Evolutionary conservation across 2,797 vertebrate species (phyloP).

Genomic region (Poeciliopsis presidionis): DNA sequence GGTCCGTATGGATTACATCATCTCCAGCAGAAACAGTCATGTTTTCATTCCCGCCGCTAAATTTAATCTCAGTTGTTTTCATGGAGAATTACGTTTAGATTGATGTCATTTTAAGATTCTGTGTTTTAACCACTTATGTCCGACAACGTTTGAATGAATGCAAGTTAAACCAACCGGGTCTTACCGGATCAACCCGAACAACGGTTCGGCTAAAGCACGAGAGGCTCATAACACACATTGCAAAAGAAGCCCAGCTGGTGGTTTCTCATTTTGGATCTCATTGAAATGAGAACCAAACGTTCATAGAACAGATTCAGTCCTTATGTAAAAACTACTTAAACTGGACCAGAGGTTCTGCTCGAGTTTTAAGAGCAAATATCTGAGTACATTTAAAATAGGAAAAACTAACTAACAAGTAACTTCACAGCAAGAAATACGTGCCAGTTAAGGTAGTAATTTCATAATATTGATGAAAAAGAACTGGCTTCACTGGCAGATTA

Average conservation of each 20-base stretch:
- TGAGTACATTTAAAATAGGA: too few relatives aligned
- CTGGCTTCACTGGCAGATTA: too few relatives aligned
- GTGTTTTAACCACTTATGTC: rapidly evolving
- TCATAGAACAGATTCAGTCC: neutral
- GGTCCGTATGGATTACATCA: neutral
- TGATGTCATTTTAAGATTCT: rapidly evolving
- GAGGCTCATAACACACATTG: rapidly evolving
- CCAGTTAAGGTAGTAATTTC: too few relatives aligned
- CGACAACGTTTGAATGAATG: rapidly evolving
- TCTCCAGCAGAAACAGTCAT: neutral
- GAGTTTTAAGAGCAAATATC: too few relatives aligned
- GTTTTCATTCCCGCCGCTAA: rapidly evolving
- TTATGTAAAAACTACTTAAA: neutral
- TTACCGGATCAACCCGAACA: rapidly evolving
- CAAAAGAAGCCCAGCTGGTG: neutral
- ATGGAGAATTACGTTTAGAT: neutral
- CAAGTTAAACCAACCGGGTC: rapidly evolving
- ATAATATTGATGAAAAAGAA: too few relatives aligned
- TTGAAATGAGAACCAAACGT: neutral
- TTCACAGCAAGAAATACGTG: too few relatives aligned
- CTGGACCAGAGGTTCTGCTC: too few relatives aligned
- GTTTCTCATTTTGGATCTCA: neutral
- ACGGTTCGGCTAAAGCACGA: neutral
- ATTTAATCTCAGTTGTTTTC: rapidly evolving
- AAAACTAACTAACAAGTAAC: too few relatives aligned